Conservation (phyloP, 2,113 vertebrate genomes). For the Ursus arctos region DNA sequence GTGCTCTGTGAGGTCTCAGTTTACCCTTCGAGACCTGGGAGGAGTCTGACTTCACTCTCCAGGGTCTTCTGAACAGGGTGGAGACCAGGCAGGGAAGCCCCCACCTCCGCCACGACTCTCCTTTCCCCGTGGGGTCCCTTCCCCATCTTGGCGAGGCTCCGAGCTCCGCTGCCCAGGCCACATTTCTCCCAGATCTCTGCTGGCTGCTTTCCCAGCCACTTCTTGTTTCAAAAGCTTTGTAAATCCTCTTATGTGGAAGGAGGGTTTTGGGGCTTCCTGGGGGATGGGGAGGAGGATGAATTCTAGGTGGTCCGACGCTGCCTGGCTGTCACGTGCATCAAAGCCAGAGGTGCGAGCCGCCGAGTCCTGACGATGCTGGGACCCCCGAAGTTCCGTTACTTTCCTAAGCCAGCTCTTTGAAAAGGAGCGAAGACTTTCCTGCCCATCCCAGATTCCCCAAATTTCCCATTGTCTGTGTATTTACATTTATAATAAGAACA, state of each 20-base stretch:
- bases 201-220: not conserved
- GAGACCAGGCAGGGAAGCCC: not conserved
- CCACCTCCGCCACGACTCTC: not conserved
- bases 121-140: not conserved
- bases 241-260: constrained; percentile 22
- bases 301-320: not conserved
- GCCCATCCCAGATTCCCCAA: not conserved
- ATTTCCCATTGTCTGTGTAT: not conserved
- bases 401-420: not conserved
- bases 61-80: not conserved
- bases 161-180: not conserved
- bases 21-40: not conserved
- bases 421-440: not conserved
- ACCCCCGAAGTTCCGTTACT: accelerated
- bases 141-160: not conserved
- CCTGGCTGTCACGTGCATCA: not conserved
- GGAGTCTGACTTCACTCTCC: not conserved
- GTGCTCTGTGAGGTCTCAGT: not conserved
- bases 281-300: not conserved
- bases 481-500: not conserved
- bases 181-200: not conserved
- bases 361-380: accelerated
- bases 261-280: not conserved
- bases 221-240: constrained; percentile 44
- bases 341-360: accelerated